phyloP scores from a whole-genome alignment of 2,888 invertebrate genomes.

The Platypus cylindrus region DNA sequence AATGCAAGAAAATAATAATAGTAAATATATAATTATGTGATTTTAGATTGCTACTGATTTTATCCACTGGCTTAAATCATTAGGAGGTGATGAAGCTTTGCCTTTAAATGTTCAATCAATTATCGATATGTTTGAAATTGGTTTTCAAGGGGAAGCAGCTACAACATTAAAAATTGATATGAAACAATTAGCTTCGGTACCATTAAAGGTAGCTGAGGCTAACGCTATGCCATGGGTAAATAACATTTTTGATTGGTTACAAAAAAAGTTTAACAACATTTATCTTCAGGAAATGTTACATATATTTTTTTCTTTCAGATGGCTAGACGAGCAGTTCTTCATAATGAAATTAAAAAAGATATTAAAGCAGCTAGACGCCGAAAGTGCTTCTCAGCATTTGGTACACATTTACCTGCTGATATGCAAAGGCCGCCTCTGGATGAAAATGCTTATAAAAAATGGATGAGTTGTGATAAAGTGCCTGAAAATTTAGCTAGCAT shows the following conservation, averaged over 20 bases:
- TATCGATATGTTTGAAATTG: conserved; percentile 39
- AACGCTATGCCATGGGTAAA: conserved; percentile 39
- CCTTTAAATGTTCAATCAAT: conserved; percentile 27
- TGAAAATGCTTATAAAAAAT: conserved; percentile 40
- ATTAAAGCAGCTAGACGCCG: conserved; percentile 13
- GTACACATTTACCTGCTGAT: conserved; percentile 16
- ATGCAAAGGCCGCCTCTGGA: conserved; percentile 18
- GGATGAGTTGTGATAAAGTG: conserved; percentile 43
- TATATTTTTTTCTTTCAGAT: conserved; percentile 7
- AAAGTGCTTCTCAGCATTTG: conserved; percentile 15
- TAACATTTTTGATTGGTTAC: too few relatives aligned
- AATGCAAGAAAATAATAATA: conserved; percentile 1
- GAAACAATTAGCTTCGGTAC: conserved; percentile 46
- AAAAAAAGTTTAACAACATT: not conserved
- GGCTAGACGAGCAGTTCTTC: conserved; percentile 15
- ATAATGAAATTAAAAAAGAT: conserved; percentile 16
- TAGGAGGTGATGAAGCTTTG: conserved; percentile 23
- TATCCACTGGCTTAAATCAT: conserved; percentile 29
- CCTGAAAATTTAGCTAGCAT: conserved; percentile 46
- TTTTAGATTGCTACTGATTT: conserved; percentile 31
- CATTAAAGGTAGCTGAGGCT: conserved; percentile 41
- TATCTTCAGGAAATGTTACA: not conserved
- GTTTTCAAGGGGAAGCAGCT: conserved; percentile 44
- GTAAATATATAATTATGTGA: not conserved
- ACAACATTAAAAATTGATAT: conserved; percentile 41